These are phyloP conservation scores for Onychomys torridus DNA, from an alignment of 2,797 vertebrate species.

Conservation along the genomic window DNA sequence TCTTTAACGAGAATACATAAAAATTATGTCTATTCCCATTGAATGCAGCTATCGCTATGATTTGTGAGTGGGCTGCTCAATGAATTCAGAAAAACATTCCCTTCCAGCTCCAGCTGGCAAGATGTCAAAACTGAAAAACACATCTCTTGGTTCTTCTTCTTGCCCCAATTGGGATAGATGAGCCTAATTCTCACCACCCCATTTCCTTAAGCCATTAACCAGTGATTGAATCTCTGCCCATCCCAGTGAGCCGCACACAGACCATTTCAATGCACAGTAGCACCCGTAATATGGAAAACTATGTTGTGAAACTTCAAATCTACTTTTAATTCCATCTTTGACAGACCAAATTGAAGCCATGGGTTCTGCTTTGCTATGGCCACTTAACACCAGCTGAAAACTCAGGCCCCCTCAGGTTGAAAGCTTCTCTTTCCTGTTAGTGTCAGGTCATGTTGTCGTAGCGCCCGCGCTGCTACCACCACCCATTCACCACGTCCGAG, in stretches of 20 bases:
- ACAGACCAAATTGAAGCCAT: constrained; percentile 78
- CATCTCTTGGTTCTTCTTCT: constrained; percentile 64
- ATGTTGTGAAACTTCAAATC: constrained; percentile 85
- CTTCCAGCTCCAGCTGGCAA: constrained; percentile 76
- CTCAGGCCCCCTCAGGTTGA: not conserved
- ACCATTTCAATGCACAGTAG: constrained; percentile 71
- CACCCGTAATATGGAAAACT: constrained; percentile 78
- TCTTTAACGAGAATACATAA: constrained; percentile 64
- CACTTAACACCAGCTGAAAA: constrained; percentile 67
- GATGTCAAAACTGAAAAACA: constrained; percentile 76
- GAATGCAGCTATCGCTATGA: constrained; percentile 58
- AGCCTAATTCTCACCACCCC: constrained; percentile 82
- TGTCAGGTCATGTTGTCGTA: not conserved
- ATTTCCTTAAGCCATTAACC: constrained; percentile 80
- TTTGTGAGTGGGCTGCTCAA: constrained; percentile 72
- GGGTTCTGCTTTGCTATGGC: constrained; percentile 69
- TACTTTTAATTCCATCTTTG: constrained; percentile 81
- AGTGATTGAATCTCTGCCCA: constrained; percentile 78
- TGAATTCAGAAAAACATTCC: constrained; percentile 79
- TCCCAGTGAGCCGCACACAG: constrained; percentile 65
- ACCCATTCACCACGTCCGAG: too few relatives aligned
- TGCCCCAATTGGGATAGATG: constrained; percentile 78
- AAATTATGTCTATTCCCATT: constrained; percentile 60
- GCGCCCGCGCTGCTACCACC: too few relatives aligned
- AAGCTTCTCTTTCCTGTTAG: constrained; percentile 18